Evolutionary conservation across 1,140 invertebrate genomes (phyloP).

Genomic region (Paracyclopina nana): DNA sequence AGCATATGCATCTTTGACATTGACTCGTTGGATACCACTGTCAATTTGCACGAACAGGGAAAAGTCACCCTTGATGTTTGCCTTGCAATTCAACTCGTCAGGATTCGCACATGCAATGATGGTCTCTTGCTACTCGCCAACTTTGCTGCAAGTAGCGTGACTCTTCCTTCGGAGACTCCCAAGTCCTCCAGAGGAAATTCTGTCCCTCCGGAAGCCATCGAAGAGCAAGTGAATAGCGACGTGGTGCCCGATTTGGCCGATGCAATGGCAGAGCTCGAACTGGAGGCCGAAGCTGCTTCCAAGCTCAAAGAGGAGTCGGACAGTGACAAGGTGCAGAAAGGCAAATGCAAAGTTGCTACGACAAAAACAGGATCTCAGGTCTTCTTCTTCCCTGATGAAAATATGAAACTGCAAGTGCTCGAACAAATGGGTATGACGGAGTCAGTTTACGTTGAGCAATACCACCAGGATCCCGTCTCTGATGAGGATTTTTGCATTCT

Average conservation of each 20-base stretch:
- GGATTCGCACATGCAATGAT: slow-evolving; percentile 11
- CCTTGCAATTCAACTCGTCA: neutral
- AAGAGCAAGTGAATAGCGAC: neutral
- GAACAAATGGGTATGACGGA: slow-evolving; percentile 3
- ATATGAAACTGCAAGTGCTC: too few relatives aligned
- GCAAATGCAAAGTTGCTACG: neutral
- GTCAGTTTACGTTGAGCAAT: neutral
- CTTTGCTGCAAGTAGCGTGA: too few relatives aligned
- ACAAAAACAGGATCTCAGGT: slow-evolving; percentile 1
- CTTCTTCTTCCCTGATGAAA: slow-evolving; percentile 16
- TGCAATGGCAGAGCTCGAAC: slow-evolving; percentile 10
- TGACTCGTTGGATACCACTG: slow-evolving; percentile 4
- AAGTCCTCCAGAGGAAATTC: neutral
- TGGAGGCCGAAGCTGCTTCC: neutral
- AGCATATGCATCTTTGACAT: slow-evolving; percentile 11
- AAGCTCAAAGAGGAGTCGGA: neutral
- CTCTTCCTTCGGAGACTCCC: too few relatives aligned
- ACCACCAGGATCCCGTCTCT: neutral
- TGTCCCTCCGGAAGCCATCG: neutral
- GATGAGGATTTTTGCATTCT: slow-evolving; percentile 13
- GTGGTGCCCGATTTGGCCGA: slow-evolving; percentile 14
- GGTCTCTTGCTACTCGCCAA: neutral
- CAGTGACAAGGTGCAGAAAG: neutral
- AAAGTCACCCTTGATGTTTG: neutral
- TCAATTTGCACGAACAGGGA: slow-evolving; percentile 1